Base-by-base conservation (phyloP, 2,113 vertebrate genomes). In the Ahaetulla prasina region DNA sequence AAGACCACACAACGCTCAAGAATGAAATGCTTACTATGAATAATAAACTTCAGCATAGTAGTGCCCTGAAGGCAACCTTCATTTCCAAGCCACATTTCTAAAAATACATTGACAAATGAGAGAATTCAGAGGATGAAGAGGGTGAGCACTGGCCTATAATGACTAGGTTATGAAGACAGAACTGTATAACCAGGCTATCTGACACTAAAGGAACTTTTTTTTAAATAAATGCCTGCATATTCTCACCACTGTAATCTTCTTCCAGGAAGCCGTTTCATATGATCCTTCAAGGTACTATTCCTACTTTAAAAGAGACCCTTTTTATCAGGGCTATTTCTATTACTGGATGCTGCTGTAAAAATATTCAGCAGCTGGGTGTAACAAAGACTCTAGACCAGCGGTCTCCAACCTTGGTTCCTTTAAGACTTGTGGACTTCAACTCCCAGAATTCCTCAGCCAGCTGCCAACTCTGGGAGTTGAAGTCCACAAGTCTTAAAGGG, bases 41-140 rank as follows among this genome's bases (percentile, higher is more conserved):
- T 84, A 86, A 92, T 54, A 30, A 92, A 90, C n/a, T 92, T 85
- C 8, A 92, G 27, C 88, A 47, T 14, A 89, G 86, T 87, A 68
- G 92, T 3, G 49, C 4, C 54, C 93, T 84, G 53, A 93, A 96
- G 94, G 90, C 93, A 55, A 90, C 7, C 89, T 87, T 92, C 35
- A 87, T 93, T 94, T 95, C 90, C 87, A 54, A 95, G 49, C 84
- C 54, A 68, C 93, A 27, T 54, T 47, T 49, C 87, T 88, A 94
- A 94, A 90, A 92, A 93, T 94, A 89, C 54, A 3, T 92, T 91
- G 74, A 92, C 39, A 93, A 14, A 2, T 94, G 89, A 60, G 8
- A 68, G 49, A 63, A 14, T 1, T 92, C 88, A 47, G 89, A 92
- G 1, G 86, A 39, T 8, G 35, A 47, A 50, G 47, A 49, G 45